Conservation (phyloP, 2,797 vertebrate species). For the Myoxocephalus aenaeus region DNA sequence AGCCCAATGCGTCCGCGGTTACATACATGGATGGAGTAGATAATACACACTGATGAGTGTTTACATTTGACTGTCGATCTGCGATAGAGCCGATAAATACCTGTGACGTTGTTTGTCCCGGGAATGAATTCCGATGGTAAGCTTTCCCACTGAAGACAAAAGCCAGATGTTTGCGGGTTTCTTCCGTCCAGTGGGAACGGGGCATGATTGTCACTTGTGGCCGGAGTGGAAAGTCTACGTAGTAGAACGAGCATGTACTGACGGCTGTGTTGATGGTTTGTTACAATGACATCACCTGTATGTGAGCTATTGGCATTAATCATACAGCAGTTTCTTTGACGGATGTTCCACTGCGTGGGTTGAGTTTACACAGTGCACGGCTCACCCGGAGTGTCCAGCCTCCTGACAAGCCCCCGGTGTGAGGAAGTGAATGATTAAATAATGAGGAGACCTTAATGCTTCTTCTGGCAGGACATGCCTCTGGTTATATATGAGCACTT, state of each 20-base stretch:
- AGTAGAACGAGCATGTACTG: not conserved
- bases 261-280: not conserved
- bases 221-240: too few relatives aligned
- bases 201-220: not conserved
- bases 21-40: not conserved
- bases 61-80: not conserved
- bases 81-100: not conserved
- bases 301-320: slow-evolving; percentile 11
- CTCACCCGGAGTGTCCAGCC: slow-evolving; percentile 6
- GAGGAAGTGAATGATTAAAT: slow-evolving; percentile 70
- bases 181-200: not conserved
- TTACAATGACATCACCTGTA: slow-evolving; percentile 6
- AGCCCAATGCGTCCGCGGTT: not conserved
- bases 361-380: not conserved
- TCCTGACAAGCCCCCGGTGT: slow-evolving; percentile 24
- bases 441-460: slow-evolving; percentile 78
- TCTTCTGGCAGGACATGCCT: slow-evolving; percentile 68
- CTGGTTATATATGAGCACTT: slow-evolving; percentile 72
- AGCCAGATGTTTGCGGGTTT: not conserved
- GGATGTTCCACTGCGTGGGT: not conserved
- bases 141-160: not conserved
- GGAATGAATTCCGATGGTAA: not conserved
- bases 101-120: not conserved
- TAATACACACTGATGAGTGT: not conserved
- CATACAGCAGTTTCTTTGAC: slow-evolving; percentile 4